Percentiles rank a stretch among this genome's conserved stretches.
Evolutionary conservation across 2,797 vertebrate genomes (phyloP).

Genomic region (Epinephelus coioides): DNA sequence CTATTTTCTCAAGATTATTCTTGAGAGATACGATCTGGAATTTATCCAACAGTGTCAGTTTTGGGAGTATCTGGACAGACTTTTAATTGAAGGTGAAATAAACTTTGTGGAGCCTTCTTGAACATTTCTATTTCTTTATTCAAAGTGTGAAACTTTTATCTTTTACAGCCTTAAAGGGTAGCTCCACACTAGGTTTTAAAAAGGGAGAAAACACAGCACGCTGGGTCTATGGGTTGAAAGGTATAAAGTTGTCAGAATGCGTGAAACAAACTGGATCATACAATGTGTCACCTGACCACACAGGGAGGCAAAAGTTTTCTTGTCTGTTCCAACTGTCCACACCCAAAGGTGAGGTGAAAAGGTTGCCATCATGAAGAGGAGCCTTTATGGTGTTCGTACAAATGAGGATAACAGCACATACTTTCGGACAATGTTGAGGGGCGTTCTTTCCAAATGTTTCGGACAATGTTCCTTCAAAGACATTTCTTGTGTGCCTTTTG

Average conservation of each 20-base stretch:
- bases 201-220: background rate
- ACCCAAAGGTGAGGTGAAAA: background rate
- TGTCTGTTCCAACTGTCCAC: background rate
- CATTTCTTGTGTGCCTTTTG: too few species aligned
- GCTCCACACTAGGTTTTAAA: background rate
- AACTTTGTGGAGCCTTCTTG: conserved; percentile 8
- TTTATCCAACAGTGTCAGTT: conserved; percentile 20
- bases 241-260: background rate
- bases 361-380: too few species aligned
- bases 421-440: too few species aligned
- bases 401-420: background rate
- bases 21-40: conserved; percentile 33
- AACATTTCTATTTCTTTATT: background rate
- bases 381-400: background rate
- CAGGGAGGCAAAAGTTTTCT: background rate
- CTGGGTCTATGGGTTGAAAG: background rate
- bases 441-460: too few species aligned
- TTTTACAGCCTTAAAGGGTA: background rate
- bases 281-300: background rate
- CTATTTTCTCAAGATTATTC: conserved; percentile 52
- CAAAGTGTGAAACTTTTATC: background rate
- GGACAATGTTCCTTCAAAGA: too few species aligned
- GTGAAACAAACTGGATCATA: background rate
- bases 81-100: conserved; percentile 44
- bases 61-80: conserved; percentile 13